Evolutionary conservation across 2,113 vertebrate species (phyloP).

Genomic region (Rhinoderma darwinii): DNA sequence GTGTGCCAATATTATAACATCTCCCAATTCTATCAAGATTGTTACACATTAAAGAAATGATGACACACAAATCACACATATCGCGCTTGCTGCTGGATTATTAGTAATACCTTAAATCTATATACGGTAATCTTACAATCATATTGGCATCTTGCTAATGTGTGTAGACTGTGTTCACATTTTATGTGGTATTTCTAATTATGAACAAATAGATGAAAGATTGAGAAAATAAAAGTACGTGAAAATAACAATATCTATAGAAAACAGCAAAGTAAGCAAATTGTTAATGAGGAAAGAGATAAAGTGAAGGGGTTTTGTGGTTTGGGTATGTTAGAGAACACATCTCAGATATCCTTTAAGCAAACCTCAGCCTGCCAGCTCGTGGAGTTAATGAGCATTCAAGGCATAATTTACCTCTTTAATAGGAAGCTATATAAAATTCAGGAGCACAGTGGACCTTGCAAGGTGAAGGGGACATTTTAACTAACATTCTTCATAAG

Average conservation of each 20-base stretch:
- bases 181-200: neutral
- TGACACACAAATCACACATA: neutral
- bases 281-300: constrained; percentile 45
- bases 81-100: neutral
- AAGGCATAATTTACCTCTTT: constrained; percentile 51
- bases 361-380: constrained; percentile 43
- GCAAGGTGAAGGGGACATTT: constrained; percentile 42
- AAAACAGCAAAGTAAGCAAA: constrained; percentile 38
- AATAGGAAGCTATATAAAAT: constrained; percentile 51
- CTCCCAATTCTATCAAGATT: neutral
- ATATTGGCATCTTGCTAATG: neutral
- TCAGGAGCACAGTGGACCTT: constrained; percentile 23
- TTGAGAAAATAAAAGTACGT: neutral
- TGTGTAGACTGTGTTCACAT: neutral
- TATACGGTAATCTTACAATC: neutral
- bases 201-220: neutral
- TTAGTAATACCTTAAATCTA: neutral
- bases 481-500: constrained; percentile 13
- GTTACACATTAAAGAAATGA: neutral
- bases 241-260: neutral
- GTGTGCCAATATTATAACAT: neutral
- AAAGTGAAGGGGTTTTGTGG: constrained; percentile 49
- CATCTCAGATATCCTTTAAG: constrained; percentile 48
- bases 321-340: constrained; percentile 35
- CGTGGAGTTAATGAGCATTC: constrained; percentile 36